Base-by-base conservation (phyloP, 2,797 vertebrate genomes). In the Falco rusticolus region DNA sequence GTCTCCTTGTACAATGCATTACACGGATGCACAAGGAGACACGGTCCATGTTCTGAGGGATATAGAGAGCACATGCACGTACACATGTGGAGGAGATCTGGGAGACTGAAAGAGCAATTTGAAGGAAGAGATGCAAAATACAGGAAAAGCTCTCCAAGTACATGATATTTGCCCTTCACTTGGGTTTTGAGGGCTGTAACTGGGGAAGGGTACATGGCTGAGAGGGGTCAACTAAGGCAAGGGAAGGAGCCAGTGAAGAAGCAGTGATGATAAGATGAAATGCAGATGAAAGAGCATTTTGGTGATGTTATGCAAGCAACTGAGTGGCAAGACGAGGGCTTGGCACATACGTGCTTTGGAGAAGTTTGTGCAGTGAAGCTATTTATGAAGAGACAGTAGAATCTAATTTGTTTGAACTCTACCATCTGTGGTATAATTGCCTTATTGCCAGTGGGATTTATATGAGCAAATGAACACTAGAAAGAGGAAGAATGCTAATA, bases 341-440 rank as follows among this genome's bases (percentile, higher is more conserved):
- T 15, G 2, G 61, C 60, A 17, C 41, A 64, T 65, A 90, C n/a
- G 41, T 37, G 64, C 47, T 96, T 81, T 78, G 61, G 68, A 96
- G 90, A 96, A 94, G 74, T 96, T 96, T 89, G 80, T 84, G 79
- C 95, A 68, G 50, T 39, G 59, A 74, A 95, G 92, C 84, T 96
- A 95, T 97, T 96, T 97, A 59, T 81, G 95, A 93, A 92, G 93
- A 96, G 94, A 92, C 81, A 82, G 95, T 90, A 97, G 88, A 95
- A 94, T 96, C 96, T 96, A 97, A 97, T 97, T 97, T 96, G 96
- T 94, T 96, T 97, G 96, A 97, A 97, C 96, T 95, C 89, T 96
- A 83, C 96, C 97, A 98, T 98, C 97, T 98, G 96, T 93, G 96
- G 77, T 96, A 92, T 97, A 97, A 98, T 97, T 98, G 95, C 96